Base-by-base conservation (phyloP, 2,888 invertebrate species). In the Leptogaster cylindrica region DNA sequence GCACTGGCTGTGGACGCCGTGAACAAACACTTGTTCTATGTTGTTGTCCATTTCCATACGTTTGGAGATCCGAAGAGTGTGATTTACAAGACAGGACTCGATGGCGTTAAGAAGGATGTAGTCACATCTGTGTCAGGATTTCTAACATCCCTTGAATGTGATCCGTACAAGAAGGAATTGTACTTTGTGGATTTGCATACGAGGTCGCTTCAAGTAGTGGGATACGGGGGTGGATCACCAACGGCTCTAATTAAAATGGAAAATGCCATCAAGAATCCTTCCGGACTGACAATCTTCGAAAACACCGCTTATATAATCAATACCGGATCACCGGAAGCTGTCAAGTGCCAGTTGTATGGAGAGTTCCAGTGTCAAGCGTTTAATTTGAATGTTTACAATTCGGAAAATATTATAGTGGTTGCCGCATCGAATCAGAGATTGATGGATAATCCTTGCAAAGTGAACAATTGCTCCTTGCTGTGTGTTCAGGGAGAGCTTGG, bases 111-210 rank as follows among this genome's bases (percentile, higher is more conserved):
- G 41, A 73, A 76, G 5, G 76, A 77, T 18, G 83, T 86, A 76
- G 71, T 87, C 23, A 74, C 80, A 16, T 73, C 74, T 20, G 74
- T 68, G 68, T 76, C 1, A 70, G 80, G 8, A 68, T 74, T 72
- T 75, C 83, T 83, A 71, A 83, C 77, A 71, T 86, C 73, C 58
- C 81, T 77, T 70, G 83, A 73, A 71, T 81, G 68, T 52, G 87
- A 89, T 77, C 75, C 83, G 0, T 84, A 85, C 73, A 82, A 84
- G 74, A 82, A 85, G 72, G 78, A 85, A 18, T 78, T 97, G 3
- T 97, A 92, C 76, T 93, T 90, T 82, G 86, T 88, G 0, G 93
- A 95, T 77, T 84, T 85, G 66, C 83, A 85, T 71, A 75, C 80
- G 2, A 82, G 84, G 48, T 79, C 81, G 0, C 82, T 89, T 23